Evolutionary conservation across 1,140 invertebrate genomes (phyloP).

Genomic region (Holotrichia oblita): DNA sequence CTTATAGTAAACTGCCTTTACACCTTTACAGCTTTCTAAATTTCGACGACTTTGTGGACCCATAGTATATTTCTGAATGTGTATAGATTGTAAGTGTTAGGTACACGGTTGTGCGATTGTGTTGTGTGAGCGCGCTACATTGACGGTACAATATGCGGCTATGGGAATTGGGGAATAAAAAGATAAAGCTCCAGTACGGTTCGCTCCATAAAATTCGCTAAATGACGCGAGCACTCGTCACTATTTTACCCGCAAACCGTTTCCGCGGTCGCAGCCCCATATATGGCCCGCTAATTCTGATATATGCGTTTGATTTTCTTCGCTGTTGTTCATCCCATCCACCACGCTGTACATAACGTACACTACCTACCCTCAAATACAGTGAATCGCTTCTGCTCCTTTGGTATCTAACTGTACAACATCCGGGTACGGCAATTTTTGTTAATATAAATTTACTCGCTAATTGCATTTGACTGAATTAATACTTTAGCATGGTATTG

Average conservation of each 20-base stretch:
- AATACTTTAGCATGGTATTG: slow-evolving; percentile 8
- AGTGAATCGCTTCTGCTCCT: not conserved
- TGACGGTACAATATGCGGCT: slow-evolving; percentile 42
- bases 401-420: not conserved
- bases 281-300: slow-evolving; percentile 54
- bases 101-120: too few relatives aligned
- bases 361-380: slow-evolving; percentile 20
- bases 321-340: slow-evolving; percentile 40
- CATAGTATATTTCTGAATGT: too few relatives aligned
- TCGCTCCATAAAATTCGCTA: slow-evolving; percentile 51
- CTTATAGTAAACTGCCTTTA: too few relatives aligned
- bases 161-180: slow-evolving; percentile 47
- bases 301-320: slow-evolving; percentile 58
- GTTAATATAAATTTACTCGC: slow-evolving; percentile 26
- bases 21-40: too few relatives aligned
- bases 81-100: too few relatives aligned
- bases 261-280: slow-evolving; percentile 55
- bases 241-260: slow-evolving; percentile 54
- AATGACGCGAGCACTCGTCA: slow-evolving; percentile 56
- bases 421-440: slow-evolving; percentile 40
- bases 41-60: too few relatives aligned
- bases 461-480: slow-evolving; percentile 38
- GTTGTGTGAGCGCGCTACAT: not conserved
- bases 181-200: slow-evolving; percentile 46
- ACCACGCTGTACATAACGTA: too few relatives aligned